phyloP scores from a whole-genome alignment of 2,888 invertebrate species.

The Pollenia amentaria region DNA sequence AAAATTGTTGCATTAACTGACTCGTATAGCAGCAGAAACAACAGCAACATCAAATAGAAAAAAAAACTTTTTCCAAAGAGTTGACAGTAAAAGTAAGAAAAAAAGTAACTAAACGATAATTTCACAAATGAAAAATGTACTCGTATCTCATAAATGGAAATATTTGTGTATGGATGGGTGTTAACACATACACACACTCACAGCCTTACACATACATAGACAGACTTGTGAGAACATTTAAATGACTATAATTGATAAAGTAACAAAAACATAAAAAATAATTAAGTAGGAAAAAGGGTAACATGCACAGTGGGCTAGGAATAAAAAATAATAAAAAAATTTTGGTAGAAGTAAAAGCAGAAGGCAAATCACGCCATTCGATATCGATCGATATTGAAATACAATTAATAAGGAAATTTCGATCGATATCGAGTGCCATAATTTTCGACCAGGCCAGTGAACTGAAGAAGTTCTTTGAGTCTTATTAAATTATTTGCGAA shows the following conservation, averaged over 20 bases:
- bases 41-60: neutral
- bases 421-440: too few relatives aligned
- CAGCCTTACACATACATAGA: neutral
- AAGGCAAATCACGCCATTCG: too few relatives aligned
- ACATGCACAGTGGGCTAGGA: neutral
- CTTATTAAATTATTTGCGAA: too few relatives aligned
- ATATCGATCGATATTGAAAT: too few relatives aligned
- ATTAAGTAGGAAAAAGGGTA: slow-evolving; percentile 1
- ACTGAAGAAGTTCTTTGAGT: too few relatives aligned
- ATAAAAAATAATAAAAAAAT: neutral
- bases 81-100: slow-evolving; percentile 25
- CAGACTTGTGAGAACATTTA: slow-evolving; percentile 6
- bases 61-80: slow-evolving; percentile 44
- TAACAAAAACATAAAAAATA: slow-evolving; percentile 22
- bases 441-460: too few relatives aligned
- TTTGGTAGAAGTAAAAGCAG: neutral
- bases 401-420: too few relatives aligned
- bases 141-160: slow-evolving; percentile 39
- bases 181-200: slow-evolving; percentile 2
- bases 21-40: neutral
- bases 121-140: slow-evolving; percentile 39
- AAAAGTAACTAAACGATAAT: slow-evolving; percentile 39
- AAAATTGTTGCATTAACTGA: slow-evolving; percentile 44
- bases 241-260: slow-evolving; percentile 43
- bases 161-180: neutral